These are phyloP conservation scores for Neoarius graeffei DNA, from an alignment of 2,113 vertebrate species.

Conservation along the genomic window DNA sequence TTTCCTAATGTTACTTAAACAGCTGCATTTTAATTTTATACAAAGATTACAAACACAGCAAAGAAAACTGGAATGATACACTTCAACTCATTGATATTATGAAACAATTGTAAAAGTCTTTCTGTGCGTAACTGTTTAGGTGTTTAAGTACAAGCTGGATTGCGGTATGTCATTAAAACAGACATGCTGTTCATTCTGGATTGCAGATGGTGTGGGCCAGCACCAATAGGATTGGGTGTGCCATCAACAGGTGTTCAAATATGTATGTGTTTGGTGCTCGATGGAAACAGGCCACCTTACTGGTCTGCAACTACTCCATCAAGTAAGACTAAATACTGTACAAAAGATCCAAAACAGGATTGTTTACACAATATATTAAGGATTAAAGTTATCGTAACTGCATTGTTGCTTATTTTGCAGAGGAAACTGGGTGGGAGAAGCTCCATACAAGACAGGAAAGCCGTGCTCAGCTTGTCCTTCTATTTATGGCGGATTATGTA, in stretches of 20 bases:
- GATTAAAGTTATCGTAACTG: neutral
- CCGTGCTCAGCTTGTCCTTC: conserved; percentile 85
- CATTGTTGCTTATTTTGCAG: conserved; percentile 68
- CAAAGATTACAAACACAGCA: neutral
- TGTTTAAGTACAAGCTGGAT: neutral
- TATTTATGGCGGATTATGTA: conserved; percentile 79
- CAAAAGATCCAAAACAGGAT: neutral
- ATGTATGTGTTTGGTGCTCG: conserved; percentile 80
- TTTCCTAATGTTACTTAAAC: neutral
- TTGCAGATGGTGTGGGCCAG: conserved; percentile 92
- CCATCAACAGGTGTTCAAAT: conserved; percentile 77
- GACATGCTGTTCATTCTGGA: conserved; percentile 11
- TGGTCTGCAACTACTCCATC: conserved; percentile 92
- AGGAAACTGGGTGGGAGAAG: conserved; percentile 89
- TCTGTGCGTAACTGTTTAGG: neutral
- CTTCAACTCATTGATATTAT: too few relatives aligned
- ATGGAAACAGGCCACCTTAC: conserved; percentile 76
- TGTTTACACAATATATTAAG: neutral
- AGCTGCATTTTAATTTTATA: neutral
- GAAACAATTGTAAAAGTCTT: neutral
- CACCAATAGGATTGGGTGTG: conserved; percentile 84
- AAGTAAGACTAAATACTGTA: conserved; percentile 76
- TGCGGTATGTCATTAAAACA: neutral
- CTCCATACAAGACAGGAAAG: conserved; percentile 79
- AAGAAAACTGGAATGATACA: neutral